Evolutionary conservation across 2,888 invertebrate genomes (phyloP), one percentile per base, ranked within the genome.

Genomic region (Myopa tessellatipennis): DNA sequence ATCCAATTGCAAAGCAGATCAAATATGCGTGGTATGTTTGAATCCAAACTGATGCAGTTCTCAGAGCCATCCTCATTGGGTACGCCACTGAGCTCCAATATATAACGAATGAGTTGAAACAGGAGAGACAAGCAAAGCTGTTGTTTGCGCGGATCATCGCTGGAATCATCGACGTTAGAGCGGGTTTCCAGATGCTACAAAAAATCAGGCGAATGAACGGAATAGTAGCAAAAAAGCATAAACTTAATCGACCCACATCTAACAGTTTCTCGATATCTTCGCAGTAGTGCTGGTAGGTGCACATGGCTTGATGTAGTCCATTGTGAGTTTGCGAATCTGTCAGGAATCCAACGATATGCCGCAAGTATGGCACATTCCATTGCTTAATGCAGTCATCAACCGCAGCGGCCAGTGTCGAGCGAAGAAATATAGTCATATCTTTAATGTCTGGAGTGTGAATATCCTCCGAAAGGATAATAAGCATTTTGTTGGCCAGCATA

Each of bases 391-490:
- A 88, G 14, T 87, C 85, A 40, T 84, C 84, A 3, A 88, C 81
- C 45, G 87, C 84, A 0, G 84, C 84, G 0, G 85, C 85, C 45
- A 89, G 87, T 40, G 87, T 85, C 5, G 87, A 85, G 36, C 86
- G 85, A 73, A 89, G 78, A 67, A 89, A 88, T 0, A 83, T 80
- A 77, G 87, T 84, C 77, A 89, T 63, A 26, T 89, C 88, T 3
- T 83, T 83, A 71, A 84, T 83, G 69, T 87, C 86, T 2, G 85
- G 82, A 4, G 85, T 82, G 67, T 86, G 84, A n/a, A 87, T 86
- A 80, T 88, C 87, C 80, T 87, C 87, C 4, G 88, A 87, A 4
- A 89, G 81, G 36, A 89, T 87, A 61, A 89, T 87, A 63, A 88
- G 82, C 87, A 89, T 87, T 77, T 89, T 88, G 75, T 85, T 85